Conservation (phyloP, 2,797 vertebrate species). For the Gallinago solitaria region DNA sequence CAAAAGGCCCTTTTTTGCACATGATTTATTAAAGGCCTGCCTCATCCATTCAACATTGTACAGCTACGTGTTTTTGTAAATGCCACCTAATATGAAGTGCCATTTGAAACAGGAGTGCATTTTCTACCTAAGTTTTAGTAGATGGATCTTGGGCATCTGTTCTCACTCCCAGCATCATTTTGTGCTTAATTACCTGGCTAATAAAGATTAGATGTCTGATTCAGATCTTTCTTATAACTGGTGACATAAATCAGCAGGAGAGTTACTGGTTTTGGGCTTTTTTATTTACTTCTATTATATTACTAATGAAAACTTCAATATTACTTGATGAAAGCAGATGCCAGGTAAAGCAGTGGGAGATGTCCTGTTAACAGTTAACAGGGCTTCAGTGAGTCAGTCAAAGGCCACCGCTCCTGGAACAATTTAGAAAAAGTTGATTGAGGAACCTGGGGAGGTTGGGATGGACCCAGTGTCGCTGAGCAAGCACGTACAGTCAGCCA, state of each 20-base stretch:
- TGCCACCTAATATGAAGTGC: neutral
- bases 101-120: neutral
- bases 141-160: neutral
- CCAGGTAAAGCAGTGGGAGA: neutral
- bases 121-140: conserved; percentile 4
- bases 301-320: neutral
- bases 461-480: neutral
- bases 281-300: conserved; percentile 1
- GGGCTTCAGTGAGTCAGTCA: neutral
- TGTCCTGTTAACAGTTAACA: neutral
- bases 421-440: neutral
- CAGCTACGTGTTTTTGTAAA: neutral
- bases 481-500: neutral
- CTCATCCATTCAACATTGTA: neutral
- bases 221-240: neutral
- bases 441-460: neutral
- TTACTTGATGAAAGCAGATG: conserved; percentile 19
- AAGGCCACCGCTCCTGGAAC: neutral
- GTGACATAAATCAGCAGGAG: neutral
- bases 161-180: neutral
- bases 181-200: conserved; percentile 12
- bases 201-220: conserved; percentile 13
- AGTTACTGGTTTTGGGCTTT: conserved; percentile 12
- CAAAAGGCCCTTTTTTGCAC: neutral
- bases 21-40: neutral